Evolutionary conservation across 2,888 invertebrate genomes (phyloP).

Genomic region (Acleris cristana): DNA sequence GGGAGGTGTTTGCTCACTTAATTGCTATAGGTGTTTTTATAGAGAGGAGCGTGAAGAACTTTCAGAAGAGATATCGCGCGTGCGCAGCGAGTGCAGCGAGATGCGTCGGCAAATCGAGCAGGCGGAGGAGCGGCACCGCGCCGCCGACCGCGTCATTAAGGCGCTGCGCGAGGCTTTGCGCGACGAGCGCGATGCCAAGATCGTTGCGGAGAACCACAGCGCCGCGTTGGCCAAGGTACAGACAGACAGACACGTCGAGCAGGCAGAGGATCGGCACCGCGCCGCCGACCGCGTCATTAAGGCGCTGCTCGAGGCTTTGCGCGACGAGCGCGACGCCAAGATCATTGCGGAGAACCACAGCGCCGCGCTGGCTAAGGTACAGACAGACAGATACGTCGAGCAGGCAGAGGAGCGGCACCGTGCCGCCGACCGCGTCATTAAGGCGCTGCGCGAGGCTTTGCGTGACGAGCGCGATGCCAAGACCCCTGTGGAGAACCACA

Average conservation of each 20-base stretch:
- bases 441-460: conserved; percentile 67
- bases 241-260: too few species aligned
- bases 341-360: conserved; percentile 60
- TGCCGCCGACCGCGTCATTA: conserved; percentile 32
- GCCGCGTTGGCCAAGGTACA: conserved; percentile 57
- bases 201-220: conserved; percentile 58
- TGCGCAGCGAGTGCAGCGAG: conserved; percentile 57
- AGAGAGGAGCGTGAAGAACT: conserved; percentile 69
- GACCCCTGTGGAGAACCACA: conserved; percentile 60
- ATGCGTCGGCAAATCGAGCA: conserved; percentile 55
- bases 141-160: conserved; percentile 62
- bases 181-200: conserved; percentile 64
- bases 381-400: too few species aligned
- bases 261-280: conserved; percentile 42
- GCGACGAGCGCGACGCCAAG: conserved; percentile 60
- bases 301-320: too few species aligned
- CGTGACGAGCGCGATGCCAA: conserved; percentile 64
- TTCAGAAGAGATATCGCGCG: conserved; percentile 49
- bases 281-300: conserved; percentile 62
- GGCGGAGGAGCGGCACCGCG: conserved; percentile 54
- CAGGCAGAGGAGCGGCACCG: conserved; percentile 28
- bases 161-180: conserved; percentile 68
- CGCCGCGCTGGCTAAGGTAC: conserved; percentile 57
- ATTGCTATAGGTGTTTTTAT: conserved; percentile 12
- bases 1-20: too few species aligned